Evolutionary conservation across 2,113 vertebrate genomes (phyloP).

Genomic region (Garra rufa): DNA sequence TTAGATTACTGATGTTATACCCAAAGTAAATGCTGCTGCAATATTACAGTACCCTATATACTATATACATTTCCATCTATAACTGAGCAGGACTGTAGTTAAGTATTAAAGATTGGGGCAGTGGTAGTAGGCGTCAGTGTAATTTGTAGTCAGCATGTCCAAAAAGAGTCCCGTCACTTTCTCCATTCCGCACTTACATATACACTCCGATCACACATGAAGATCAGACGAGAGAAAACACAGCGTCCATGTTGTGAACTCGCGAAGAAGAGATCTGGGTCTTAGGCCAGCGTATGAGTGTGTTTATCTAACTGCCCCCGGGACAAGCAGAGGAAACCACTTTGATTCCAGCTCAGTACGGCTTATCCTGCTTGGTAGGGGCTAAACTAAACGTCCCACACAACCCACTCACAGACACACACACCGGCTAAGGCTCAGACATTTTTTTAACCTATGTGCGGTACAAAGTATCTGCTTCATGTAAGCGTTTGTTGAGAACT

Average conservation of each 20-base stretch:
- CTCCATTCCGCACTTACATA: slow-evolving; percentile 37
- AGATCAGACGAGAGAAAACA: slow-evolving; percentile 56
- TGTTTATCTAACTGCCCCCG: slow-evolving; percentile 59
- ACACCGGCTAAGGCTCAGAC: not conserved
- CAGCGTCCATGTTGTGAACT: slow-evolving; percentile 49
- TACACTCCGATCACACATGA: slow-evolving; percentile 44
- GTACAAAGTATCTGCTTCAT: not conserved
- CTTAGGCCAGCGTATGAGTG: slow-evolving; percentile 29
- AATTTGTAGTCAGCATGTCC: not conserved
- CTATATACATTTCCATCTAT: slow-evolving; percentile 6
- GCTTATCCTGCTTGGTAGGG: slow-evolving; percentile 65
- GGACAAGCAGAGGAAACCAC: slow-evolving; percentile 66
- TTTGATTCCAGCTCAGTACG: slow-evolving; percentile 66
- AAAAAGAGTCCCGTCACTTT: slow-evolving; percentile 8
- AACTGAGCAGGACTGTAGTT: slow-evolving; percentile 5
- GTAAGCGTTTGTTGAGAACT: not conserved
- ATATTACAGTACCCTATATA: not conserved
- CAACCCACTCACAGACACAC: slow-evolving; percentile 30
- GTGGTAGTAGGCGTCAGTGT: no score
- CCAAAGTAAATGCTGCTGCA: not conserved
- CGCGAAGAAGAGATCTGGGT: slow-evolving; percentile 37
- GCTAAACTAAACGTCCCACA: slow-evolving; percentile 69
- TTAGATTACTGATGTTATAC: not conserved
- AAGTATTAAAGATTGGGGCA: not conserved
- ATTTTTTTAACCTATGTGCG: slow-evolving; percentile 56